Percentiles rank a stretch among this genome's conserved stretches.
Evolutionary conservation across 2,113 vertebrate species (phyloP).

Genomic region (Puntigrus tetrazona): DNA sequence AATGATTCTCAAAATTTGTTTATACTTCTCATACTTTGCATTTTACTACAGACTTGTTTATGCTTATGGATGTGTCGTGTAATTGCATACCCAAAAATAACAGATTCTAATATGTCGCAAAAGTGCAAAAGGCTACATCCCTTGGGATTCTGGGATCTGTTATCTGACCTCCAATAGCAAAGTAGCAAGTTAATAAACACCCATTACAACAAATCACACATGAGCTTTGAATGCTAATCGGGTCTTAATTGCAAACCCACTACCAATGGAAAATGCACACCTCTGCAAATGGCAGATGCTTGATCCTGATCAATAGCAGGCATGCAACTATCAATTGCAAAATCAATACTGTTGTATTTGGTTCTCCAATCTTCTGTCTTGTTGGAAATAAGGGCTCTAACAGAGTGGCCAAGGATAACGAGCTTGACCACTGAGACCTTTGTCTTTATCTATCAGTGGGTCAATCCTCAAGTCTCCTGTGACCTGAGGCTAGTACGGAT

Average conservation of each 20-base stretch:
- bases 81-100: slow-evolving; percentile 6
- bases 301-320: slow-evolving; percentile 60
- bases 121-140: slow-evolving; percentile 39
- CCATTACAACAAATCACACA: slow-evolving; percentile 56
- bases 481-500: slow-evolving; percentile 4
- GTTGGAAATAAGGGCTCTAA: slow-evolving; percentile 56
- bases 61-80: neutral
- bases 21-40: neutral
- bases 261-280: slow-evolving; percentile 50
- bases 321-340: slow-evolving; percentile 62
- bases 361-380: slow-evolving; percentile 53
- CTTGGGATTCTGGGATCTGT: slow-evolving; percentile 23
- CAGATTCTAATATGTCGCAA: slow-evolving; percentile 20
- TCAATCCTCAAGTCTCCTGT: slow-evolving; percentile 30
- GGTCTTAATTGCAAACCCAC: slow-evolving; percentile 50
- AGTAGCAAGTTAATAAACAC: slow-evolving; percentile 58
- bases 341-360: slow-evolving; percentile 64
- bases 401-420: slow-evolving; percentile 50
- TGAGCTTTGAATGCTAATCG: slow-evolving; percentile 56
- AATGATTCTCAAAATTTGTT: neutral
- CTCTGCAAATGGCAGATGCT: slow-evolving; percentile 53
- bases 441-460: slow-evolving; percentile 43
- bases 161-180: slow-evolving; percentile 50
- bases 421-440: slow-evolving; percentile 45
- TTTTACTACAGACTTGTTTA: neutral